Evolutionary conservation across 2,113 vertebrate species (phyloP).

Genomic region (Xerus inauris): DNA sequence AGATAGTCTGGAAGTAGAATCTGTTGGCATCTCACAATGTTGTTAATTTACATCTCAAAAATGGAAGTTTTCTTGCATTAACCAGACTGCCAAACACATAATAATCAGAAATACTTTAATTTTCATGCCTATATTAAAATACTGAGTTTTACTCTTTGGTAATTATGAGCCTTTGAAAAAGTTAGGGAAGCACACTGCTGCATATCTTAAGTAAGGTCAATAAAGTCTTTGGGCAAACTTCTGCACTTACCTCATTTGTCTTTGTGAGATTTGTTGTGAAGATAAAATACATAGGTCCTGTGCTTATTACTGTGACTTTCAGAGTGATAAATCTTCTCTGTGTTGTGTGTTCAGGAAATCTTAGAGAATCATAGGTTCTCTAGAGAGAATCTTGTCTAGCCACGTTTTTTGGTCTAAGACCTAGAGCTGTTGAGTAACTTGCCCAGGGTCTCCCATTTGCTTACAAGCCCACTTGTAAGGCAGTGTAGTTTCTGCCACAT

Average conservation of each 20-base stretch:
- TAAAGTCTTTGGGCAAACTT: background rate
- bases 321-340: background rate
- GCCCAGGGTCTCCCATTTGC: background rate
- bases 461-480: background rate
- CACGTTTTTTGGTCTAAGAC: background rate
- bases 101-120: conserved; percentile 38
- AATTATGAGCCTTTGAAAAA: background rate
- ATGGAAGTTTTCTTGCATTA: background rate
- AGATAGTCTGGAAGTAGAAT: background rate
- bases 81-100: conserved; percentile 11
- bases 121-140: background rate
- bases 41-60: conserved; percentile 43
- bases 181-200: background rate
- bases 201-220: background rate
- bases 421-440: background rate
- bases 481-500: background rate
- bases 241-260: background rate
- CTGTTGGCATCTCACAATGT: background rate
- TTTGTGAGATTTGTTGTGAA: background rate
- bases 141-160: conserved; percentile 24
- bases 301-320: conserved; percentile 14
- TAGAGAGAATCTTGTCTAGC: conserved; percentile 34
- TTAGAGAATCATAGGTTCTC: background rate
- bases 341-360: conserved; percentile 30
- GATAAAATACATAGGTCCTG: background rate